Conservation (phyloP, 2,113 vertebrate species). For the Megaptera novaeangliae region DNA sequence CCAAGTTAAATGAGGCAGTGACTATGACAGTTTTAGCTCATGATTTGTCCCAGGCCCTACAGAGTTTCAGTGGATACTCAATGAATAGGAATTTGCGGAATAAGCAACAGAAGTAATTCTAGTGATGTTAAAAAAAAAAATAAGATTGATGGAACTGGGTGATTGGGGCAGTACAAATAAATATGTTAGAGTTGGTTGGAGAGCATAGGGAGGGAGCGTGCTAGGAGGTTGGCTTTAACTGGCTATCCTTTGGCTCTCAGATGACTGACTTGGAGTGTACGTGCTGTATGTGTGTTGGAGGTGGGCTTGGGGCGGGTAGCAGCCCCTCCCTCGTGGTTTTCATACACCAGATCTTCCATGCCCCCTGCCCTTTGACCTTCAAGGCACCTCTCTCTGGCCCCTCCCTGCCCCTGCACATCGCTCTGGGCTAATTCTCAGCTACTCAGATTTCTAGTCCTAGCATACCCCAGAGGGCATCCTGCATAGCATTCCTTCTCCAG, state of each 20-base stretch:
- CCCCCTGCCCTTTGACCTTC: constrained; percentile 44
- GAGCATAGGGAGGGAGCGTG: not conserved
- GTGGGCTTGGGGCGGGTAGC: not conserved
- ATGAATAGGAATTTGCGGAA: not conserved
- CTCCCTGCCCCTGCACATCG: not conserved
- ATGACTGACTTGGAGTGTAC: not conserved
- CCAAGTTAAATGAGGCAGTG: not conserved
- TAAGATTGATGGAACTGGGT: not conserved
- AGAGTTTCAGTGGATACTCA: not conserved
- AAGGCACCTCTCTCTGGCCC: not conserved
- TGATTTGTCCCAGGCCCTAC: not conserved
- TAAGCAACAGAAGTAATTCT: not conserved
- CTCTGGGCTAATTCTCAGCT: constrained; percentile 8
- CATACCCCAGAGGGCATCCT: constrained; percentile 57
- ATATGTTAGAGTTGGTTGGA: not conserved
- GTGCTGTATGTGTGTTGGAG: not conserved
- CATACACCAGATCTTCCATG: not conserved
- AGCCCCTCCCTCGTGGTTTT: not conserved
- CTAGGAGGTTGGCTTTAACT: constrained; percentile 26
- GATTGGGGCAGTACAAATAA: constrained; percentile 54
- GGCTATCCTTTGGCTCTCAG: not conserved
- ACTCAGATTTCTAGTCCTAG: constrained; percentile 59
- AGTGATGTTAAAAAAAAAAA: not conserved
- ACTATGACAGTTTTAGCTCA: not conserved
- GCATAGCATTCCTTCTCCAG: constrained; percentile 1